Percentiles rank a stretch among this genome's conserved stretches.
Conservation (phyloP, 1,140 invertebrate species). For the Zaprionus camerounensis region DNA sequence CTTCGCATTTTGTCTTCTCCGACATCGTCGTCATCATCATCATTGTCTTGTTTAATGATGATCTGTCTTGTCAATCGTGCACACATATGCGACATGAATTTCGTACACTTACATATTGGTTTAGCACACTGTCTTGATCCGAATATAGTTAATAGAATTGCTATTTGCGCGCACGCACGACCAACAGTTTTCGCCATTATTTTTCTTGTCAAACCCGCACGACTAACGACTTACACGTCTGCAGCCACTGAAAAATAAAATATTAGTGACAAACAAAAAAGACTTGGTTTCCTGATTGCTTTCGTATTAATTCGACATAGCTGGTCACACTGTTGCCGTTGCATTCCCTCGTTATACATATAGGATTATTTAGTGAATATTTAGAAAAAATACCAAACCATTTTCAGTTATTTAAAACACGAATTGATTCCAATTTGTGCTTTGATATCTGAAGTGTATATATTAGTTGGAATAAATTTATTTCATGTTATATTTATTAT, state of each 20-base stretch:
- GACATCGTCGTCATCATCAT: slow-evolving; percentile 40
- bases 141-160: slow-evolving; percentile 60
- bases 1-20: slow-evolving; percentile 45
- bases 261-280: slow-evolving; percentile 47
- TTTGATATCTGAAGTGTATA: background rate
- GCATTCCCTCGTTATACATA: background rate
- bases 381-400: background rate
- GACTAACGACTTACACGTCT: slow-evolving; percentile 40
- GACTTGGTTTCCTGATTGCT: slow-evolving; percentile 1
- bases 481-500: background rate
- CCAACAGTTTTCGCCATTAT: slow-evolving; percentile 73
- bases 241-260: slow-evolving; percentile 52
- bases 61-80: slow-evolving; percentile 36
- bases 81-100: slow-evolving; percentile 10
- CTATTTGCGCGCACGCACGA: slow-evolving; percentile 73
- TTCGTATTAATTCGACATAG: slow-evolving; percentile 20
- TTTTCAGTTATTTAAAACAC: background rate
- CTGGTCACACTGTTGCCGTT: slow-evolving; percentile 11
- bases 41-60: slow-evolving; percentile 28
- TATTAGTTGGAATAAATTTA: background rate
- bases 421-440: background rate
- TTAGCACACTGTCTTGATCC: slow-evolving; percentile 50
- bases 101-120: slow-evolving; percentile 57
- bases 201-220: slow-evolving; percentile 56
- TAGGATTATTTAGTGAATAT: slow-evolving; percentile 20